These are phyloP conservation scores for Ctena decussata DNA, from an alignment of 2,888 invertebrate genomes.

Conservation along the genomic window DNA sequence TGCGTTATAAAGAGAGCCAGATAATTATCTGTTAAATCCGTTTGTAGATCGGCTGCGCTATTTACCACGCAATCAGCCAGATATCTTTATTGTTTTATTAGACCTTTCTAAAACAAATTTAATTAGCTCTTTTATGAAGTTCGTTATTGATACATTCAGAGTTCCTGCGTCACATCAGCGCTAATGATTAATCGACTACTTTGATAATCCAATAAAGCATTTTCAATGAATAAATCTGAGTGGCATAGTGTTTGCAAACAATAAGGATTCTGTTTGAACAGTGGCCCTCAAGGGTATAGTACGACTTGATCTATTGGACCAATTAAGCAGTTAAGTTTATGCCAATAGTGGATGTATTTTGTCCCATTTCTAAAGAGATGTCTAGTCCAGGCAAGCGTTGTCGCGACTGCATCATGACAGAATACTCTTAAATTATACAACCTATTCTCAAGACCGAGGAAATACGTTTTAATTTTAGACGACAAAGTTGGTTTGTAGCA, in stretches of 20 bases:
- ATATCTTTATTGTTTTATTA: neutral
- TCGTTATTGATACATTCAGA: neutral
- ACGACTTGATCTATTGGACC: neutral
- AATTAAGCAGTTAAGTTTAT: too few relatives aligned
- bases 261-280: neutral
- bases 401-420: too few relatives aligned
- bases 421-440: too few relatives aligned
- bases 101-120: neutral
- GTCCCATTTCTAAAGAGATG: too few relatives aligned
- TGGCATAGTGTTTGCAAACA: neutral
- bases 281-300: neutral
- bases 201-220: neutral
- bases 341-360: too few relatives aligned
- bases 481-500: too few relatives aligned
- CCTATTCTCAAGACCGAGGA: too few relatives aligned
- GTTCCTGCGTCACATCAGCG: neutral
- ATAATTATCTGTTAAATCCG: neutral
- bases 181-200: neutral
- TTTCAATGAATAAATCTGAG: neutral
- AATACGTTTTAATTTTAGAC: too few relatives aligned
- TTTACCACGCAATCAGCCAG: neutral
- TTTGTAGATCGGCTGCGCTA: neutral
- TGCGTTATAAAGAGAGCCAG: too few relatives aligned
- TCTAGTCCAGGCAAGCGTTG: too few relatives aligned
- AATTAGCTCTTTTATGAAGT: neutral